Evolutionary conservation across 2,113 vertebrate genomes (phyloP).

Genomic region (Galemys pyrenaicus): DNA sequence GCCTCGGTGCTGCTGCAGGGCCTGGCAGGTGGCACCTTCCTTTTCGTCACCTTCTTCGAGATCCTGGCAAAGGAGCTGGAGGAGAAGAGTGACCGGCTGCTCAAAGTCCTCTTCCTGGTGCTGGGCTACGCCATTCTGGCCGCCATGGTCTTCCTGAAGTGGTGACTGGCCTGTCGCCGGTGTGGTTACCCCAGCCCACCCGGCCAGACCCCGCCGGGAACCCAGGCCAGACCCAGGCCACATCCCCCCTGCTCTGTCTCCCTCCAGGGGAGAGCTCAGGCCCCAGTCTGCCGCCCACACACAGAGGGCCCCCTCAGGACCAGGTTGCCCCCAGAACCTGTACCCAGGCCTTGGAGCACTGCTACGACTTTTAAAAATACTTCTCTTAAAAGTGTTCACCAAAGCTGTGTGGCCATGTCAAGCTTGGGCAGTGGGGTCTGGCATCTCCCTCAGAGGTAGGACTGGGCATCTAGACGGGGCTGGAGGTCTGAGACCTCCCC

Average conservation of each 20-base stretch:
- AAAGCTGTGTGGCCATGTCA: slow-evolving; percentile 32
- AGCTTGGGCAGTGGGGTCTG: fast-evolving
- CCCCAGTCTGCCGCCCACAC: neutral
- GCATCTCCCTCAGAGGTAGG: fast-evolving
- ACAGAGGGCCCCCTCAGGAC: neutral
- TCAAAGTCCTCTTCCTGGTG: slow-evolving; percentile 94
- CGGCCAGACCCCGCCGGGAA: fast-evolving
- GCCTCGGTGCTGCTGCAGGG: slow-evolving; percentile 92
- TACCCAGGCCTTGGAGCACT: neutral
- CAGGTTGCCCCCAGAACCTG: neutral
- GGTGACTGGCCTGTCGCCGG: slow-evolving; percentile 75
- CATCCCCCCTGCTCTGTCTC: fast-evolving
- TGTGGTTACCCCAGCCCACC: neutral
- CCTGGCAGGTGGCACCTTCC: slow-evolving; percentile 91
- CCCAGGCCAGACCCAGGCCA: neutral
- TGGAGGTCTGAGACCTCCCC: neutral
- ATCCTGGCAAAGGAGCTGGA: slow-evolving; percentile 93
- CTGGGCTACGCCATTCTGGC: slow-evolving; percentile 91
- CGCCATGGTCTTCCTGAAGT: slow-evolving; percentile 90
- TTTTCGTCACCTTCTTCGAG: slow-evolving; percentile 96
- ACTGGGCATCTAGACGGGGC: fast-evolving
- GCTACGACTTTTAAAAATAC: neutral
- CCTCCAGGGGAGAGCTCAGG: neutral
- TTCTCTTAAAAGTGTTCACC: slow-evolving; percentile 17
- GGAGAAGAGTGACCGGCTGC: slow-evolving; percentile 90